Evolutionary conservation across 1,140 invertebrate species (phyloP).

Genomic region (Euura saliciscinereae): DNA sequence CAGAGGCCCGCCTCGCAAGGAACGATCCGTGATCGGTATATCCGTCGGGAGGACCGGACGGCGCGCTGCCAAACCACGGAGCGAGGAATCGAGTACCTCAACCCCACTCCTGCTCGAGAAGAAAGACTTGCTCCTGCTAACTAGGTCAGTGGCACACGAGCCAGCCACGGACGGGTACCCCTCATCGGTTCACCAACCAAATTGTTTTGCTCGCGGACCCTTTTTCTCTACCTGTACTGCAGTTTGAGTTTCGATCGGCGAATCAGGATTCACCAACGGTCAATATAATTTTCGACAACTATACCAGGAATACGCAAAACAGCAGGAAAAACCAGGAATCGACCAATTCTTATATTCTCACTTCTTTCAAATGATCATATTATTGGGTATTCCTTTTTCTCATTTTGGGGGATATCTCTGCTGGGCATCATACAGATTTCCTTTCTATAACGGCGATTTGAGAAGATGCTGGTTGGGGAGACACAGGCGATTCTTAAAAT

Average conservation of each 20-base stretch:
- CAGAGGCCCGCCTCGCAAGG: not conserved
- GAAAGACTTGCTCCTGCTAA: slow-evolving; percentile 57
- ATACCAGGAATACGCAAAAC: no score
- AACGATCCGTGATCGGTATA: not conserved
- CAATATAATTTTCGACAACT: no score
- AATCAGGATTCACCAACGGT: no score
- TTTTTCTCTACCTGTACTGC: not conserved
- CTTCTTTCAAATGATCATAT: no score
- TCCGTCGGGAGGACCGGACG: not conserved
- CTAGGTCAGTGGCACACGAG: slow-evolving; percentile 58
- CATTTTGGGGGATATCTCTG: no score
- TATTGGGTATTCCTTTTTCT: no score
- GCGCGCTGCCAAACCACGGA: not conserved
- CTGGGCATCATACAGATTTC: no score
- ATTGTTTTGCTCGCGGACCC: slow-evolving; percentile 32
- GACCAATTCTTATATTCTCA: no score
- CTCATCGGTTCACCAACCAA: slow-evolving; percentile 43
- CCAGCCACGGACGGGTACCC: slow-evolving; percentile 48
- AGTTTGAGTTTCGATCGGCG: no score
- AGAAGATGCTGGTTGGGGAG: no score
- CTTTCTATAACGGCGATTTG: no score
- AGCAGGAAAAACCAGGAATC: no score
- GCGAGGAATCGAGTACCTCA: not conserved
- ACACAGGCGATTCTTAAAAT: not conserved
- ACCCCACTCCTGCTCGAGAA: slow-evolving; percentile 28